Evolutionary conservation across 37 sponge, comb jelly and placozoan species (phyloP).

Genomic region (Hormiphora californensis): DNA sequence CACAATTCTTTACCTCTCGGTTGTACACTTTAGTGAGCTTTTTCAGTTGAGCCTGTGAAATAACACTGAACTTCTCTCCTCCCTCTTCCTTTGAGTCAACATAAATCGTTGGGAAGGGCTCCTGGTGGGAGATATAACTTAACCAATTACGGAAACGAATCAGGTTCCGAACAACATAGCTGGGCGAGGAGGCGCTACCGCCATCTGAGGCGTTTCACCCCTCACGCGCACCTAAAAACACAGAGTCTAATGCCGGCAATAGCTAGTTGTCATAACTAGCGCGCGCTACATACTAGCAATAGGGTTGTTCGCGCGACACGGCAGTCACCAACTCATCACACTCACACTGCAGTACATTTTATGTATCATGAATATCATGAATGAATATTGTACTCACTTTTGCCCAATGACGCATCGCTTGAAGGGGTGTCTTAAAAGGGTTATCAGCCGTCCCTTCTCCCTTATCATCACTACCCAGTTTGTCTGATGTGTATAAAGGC

Average conservation of each 20-base stretch:
- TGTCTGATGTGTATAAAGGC: slow-evolving; percentile 79
- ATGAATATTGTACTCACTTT: background rate
- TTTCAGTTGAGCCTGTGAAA: slow-evolving; percentile 85
- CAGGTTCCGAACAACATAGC: too few relatives aligned
- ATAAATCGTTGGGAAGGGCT: slow-evolving; percentile 72
- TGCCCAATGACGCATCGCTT: slow-evolving; percentile 55
- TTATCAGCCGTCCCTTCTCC: slow-evolving; percentile 72
- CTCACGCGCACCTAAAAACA: background rate
- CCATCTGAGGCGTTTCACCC: background rate
- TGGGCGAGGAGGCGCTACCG: too few relatives aligned
- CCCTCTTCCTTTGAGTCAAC: slow-evolving; percentile 76
- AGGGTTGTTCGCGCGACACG: background rate
- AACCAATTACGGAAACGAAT: too few relatives aligned
- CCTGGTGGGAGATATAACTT: slow-evolving; percentile 56
- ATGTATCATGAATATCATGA: too few relatives aligned
- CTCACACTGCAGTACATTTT: too few relatives aligned
- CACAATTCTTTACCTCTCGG: slow-evolving; percentile 62
- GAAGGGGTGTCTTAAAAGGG: slow-evolving; percentile 82
- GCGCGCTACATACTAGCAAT: background rate
- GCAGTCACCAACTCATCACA: too few relatives aligned
- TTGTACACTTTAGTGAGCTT: slow-evolving; percentile 77
- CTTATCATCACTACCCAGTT: slow-evolving; percentile 72
- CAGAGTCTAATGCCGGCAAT: too few relatives aligned
- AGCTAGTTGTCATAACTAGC: too few relatives aligned
- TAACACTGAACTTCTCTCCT: slow-evolving; percentile 63